Conservation (phyloP, 2,113 vertebrate genomes). For the Sinocyclocheilus grahami region DNA sequence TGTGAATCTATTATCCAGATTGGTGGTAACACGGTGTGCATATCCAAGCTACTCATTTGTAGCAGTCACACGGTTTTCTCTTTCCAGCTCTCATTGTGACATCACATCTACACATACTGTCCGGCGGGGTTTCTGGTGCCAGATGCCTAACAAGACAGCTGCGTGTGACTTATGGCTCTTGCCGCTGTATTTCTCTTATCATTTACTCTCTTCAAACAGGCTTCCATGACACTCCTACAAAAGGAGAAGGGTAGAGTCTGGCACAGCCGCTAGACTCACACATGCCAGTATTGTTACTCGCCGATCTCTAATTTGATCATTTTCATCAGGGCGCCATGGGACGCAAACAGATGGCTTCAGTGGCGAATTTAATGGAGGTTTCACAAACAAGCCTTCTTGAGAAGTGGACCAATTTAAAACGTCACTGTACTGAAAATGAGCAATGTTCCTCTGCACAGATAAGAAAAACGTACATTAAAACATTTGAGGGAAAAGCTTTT, state of each 20-base stretch:
- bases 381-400: constrained; percentile 49
- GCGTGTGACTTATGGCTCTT: not conserved
- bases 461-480: not conserved
- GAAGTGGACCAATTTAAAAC: constrained; percentile 49
- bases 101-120: not conserved
- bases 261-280: not conserved
- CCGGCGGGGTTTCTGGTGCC: not conserved
- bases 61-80: not conserved
- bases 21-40: not conserved
- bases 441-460: not conserved
- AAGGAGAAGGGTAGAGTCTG: not conserved
- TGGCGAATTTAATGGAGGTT: constrained; percentile 40
- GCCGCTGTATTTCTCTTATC: constrained; percentile 12
- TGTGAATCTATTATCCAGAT: not conserved
- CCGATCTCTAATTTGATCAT: constrained; percentile 53
- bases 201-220: constrained; percentile 24
- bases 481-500: not conserved
- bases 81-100: not conserved
- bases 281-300: constrained; percentile 34
- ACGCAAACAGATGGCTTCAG: constrained; percentile 54
- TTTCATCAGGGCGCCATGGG: constrained; percentile 42
- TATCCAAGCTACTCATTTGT: not conserved
- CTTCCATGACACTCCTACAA: constrained; percentile 9
- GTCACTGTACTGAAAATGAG: constrained; percentile 18
- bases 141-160: not conserved